Base-by-base conservation (phyloP, 1,140 invertebrate species). In the Rhynchophorus ferrugineus region DNA sequence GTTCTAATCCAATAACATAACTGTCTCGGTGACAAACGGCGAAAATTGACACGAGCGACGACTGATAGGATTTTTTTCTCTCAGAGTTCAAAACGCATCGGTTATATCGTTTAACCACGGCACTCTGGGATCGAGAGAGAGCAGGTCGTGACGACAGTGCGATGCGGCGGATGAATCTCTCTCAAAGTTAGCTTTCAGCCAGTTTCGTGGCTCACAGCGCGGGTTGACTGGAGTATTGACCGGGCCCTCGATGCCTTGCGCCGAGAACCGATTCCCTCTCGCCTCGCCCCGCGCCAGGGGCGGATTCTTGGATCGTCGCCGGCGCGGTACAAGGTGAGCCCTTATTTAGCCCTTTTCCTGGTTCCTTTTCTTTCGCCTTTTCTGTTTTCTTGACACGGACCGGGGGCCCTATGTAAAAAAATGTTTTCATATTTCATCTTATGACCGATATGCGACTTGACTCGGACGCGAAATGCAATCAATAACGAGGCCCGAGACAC, bases 231-330 rank as follows among this genome's bases (percentile, higher is more conserved):
- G 58, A 60, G 50, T 60, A 60, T 60, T 64, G 62, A 64, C 62
- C 62, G 62, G 62, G 56, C 54, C 58, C 54, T 53, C 54, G 39
- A 43, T 55, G 62, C 62, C 62, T 64, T 64, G 62, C 62, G 62
- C 62, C 57, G 59, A 64, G 45, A 21, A 35, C 33, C 22, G 41
- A 41, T 47, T 41, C 46, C 11, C 34, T 5, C 36, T 42, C 41
- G 39, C 47, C 57, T 45, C 52, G 35, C 55, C 46, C 58, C 46
- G 48, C 58, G 39, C 43, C 58, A 59, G 54, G 58, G 58, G 54
- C 54, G 58, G 49, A 51, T 50, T 50, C 48, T 43, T 43, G 20
- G 41, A 39, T n/a, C 35, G 37, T 33, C 17, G 48, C 35, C 45
- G 36, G 34, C 45, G 45, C 11, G 33, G 9, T 6, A 36, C 9